Base-by-base conservation (phyloP, 2,113 vertebrate genomes). In the Cyphomyrus discorhynchus region DNA sequence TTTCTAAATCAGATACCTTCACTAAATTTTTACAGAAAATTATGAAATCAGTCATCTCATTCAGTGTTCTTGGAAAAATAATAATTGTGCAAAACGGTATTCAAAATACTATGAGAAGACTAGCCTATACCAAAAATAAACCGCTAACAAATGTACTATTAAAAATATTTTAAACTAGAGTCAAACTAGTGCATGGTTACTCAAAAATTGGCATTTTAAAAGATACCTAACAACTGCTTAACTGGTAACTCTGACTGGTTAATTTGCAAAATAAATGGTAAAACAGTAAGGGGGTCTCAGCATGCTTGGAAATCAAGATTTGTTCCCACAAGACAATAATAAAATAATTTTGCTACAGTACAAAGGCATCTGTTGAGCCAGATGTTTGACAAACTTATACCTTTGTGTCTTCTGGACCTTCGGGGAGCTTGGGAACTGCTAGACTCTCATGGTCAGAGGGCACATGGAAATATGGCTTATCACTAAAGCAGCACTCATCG, bases 401-500 rank as follows among this genome's bases (percentile, higher is more conserved):
- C 62, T 92, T 93, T 8, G 27, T 93, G n/a, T 83, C 91, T 45
- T 93, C 77, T 1, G 0, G 5, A 56, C 3, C 84, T 1, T 24
- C 13, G 0, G 53, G 46, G 10, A 0, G 31, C 70, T 91, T 91
- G 3, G 89, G 1, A 1, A 27, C 27, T 5, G 70, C 52, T 2
- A 21, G 0, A 1, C 31, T 74, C 8, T 90, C 56, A 90, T 93
- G 94, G 84, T 95, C 93, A 1, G 92, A 92, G 1, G 94, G 95
- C 62, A 94, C 42, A 31, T 95, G 93, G 62, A 97, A 96, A 91
- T 96, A 96, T 39, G 94, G 35, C 0, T 93, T 91, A 27, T 97
- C 96, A 0, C 96, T 93, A 1, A 96, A 96, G 92, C 96, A 96
- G 80, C 94, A 92, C 4, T 66, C 45, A 66, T 96, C 92, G 0